These are phyloP conservation scores for Pandion haliaetus DNA, from an alignment of 2,113 vertebrate species.

Conservation along the genomic window DNA sequence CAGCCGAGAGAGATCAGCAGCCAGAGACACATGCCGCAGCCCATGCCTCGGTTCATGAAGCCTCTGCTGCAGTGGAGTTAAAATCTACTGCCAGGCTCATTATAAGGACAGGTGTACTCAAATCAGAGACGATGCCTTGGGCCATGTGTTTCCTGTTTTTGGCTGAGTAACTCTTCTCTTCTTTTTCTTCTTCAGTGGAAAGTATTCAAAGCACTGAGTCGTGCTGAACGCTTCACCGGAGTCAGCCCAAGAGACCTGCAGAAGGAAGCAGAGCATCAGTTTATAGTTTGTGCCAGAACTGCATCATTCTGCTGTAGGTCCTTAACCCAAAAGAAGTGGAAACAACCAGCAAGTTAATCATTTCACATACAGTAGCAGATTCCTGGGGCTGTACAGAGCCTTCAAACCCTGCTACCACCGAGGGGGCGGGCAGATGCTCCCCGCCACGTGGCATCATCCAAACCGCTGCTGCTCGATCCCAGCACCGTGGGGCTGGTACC, in stretches of 20 bases:
- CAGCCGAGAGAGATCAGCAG: neutral
- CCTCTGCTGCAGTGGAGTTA: fast-evolving
- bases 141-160: slow-evolving; percentile 16
- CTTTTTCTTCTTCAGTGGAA: neutral
- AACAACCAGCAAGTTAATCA: neutral
- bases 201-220: neutral
- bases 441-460: neutral
- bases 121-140: fast-evolving
- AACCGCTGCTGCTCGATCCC: fast-evolving
- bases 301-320: neutral
- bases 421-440: fast-evolving
- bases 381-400: neutral
- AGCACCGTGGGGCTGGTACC: fast-evolving
- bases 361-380: fast-evolving
- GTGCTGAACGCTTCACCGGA: fast-evolving
- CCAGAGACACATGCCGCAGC: neutral
- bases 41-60: neutral
- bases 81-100: fast-evolving
- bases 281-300: fast-evolving
- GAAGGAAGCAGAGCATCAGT: neutral
- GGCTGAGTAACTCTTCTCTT: neutral
- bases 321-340: neutral
- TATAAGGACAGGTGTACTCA: neutral
- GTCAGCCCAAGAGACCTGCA: neutral
- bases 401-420: too few species aligned